These are phyloP conservation scores for Propsilocerus akamusi DNA, from an alignment of 1,140 invertebrate species.

Conservation along the genomic window DNA sequence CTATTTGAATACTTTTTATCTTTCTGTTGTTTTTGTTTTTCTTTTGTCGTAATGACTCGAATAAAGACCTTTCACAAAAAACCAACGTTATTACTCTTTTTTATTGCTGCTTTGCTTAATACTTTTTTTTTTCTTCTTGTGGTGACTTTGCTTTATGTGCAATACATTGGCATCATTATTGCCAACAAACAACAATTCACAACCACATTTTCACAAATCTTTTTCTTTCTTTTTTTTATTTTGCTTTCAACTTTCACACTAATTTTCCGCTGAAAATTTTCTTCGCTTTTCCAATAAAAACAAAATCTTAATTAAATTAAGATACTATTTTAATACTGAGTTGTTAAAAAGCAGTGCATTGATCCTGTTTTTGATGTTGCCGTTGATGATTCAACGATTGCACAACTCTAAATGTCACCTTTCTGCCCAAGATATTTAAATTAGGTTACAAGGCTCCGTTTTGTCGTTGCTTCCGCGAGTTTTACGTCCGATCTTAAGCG, in stretches of 20 bases:
- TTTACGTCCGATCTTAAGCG: background rate
- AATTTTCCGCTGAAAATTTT: slow-evolving; percentile 1
- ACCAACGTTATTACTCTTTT: background rate
- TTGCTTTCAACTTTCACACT: slow-evolving; percentile 2
- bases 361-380: background rate
- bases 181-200: background rate
- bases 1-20: background rate
- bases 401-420: background rate
- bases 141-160: no score
- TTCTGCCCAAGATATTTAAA: background rate
- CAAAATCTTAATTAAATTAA: no score
- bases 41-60: background rate
- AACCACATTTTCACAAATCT: slow-evolving; percentile 2
- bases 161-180: slow-evolving; percentile 1
- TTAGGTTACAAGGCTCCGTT: background rate
- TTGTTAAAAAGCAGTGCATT: no score
- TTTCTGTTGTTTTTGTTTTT: background rate
- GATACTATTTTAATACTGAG: no score
- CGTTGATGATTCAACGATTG: no score
- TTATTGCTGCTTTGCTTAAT: background rate
- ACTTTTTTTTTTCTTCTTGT: no score
- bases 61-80: background rate
- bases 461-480: background rate
- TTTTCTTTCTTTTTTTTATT: background rate
- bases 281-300: no score